Evolutionary conservation across 2,113 vertebrate species (phyloP), one percentile per base, ranked within the genome.

Genomic region (Carassius carassius): DNA sequence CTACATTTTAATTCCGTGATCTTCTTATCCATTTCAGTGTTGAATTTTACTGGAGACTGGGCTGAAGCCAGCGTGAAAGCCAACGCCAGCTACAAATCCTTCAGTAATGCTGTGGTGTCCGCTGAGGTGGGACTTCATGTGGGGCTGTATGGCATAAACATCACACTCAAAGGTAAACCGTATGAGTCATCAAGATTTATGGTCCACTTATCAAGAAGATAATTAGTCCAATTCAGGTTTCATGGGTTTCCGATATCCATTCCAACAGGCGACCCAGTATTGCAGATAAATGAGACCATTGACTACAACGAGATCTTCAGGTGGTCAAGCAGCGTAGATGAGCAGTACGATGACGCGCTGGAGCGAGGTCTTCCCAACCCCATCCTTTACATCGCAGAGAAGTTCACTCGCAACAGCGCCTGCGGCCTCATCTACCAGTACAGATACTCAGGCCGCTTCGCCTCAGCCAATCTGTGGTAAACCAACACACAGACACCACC

Each of bases 201-300:
- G 13, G 13, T 16, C 49, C 13, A 51, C 12, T 51, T 51, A 8
- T 47, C 12, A 3, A 19, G 29, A 54, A 6, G 5, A 54, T 17
- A 17, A 51, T 54, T 16, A 54, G 4, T 54, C 16, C 51, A 54
- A 17, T 54, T 54, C 16, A 54, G 54, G 54, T 19, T 56, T 56
- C 5, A 19, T 56, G 17, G 54, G 2, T 10, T 67, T 5, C 63
- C 47, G 78, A 74, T 21, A 63, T 79, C 58, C 1, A 35, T 16
- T 65, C 35, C 56, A 35, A 29, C 54, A 99, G 98, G 98, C 21
- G 95, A 93, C 63, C 98, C 98, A 0, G 90, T 96, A 74, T 80
- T 91, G 2, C 98, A 99, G 91, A 86, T 98, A 75, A 98, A 99
- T 0, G 97, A 99, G 91, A 99, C 96, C 85, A 99, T 99, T 19